These are phyloP conservation scores for Adineta ricciae DNA, from an alignment of 2,888 invertebrate genomes.

Conservation along the genomic window DNA sequence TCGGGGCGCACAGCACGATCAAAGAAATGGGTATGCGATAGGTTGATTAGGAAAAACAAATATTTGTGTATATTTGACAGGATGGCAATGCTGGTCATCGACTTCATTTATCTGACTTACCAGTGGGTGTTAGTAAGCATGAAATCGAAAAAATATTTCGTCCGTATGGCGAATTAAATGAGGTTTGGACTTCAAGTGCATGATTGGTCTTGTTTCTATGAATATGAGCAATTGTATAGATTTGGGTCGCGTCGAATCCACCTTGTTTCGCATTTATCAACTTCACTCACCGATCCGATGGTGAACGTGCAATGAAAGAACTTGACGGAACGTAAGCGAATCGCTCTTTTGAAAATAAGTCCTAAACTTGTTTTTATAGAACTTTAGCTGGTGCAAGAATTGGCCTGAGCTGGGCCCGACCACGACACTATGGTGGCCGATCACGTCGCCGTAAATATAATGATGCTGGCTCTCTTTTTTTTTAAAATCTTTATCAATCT, in stretches of 20 bases:
- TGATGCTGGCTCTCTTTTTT: not conserved
- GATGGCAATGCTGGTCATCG: slow-evolving; percentile 47
- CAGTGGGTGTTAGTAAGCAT: slow-evolving; percentile 53
- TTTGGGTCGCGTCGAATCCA: slow-evolving; percentile 56
- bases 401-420: slow-evolving; percentile 1
- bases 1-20: not conserved
- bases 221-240: not conserved
- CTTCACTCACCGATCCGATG: slow-evolving; percentile 55
- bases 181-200: slow-evolving; percentile 43
- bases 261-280: slow-evolving; percentile 59
- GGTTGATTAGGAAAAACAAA: too few species aligned
- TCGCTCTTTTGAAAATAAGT: not conserved
- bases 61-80: too few species aligned
- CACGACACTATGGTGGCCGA: not conserved
- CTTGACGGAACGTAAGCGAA: slow-evolving; percentile 58
- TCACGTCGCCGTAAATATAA: not conserved
- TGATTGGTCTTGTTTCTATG: too few species aligned
- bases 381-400: not conserved
- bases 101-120: slow-evolving; percentile 55
- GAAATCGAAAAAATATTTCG: slow-evolving; percentile 55
- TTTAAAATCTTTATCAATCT: too few species aligned
- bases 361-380: not conserved
- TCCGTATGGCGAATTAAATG: slow-evolving; percentile 54
- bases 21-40: not conserved
- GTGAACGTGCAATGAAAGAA: slow-evolving; percentile 68